Base-by-base conservation (phyloP, 2,888 invertebrate genomes). In the Drosophila mimica region DNA sequence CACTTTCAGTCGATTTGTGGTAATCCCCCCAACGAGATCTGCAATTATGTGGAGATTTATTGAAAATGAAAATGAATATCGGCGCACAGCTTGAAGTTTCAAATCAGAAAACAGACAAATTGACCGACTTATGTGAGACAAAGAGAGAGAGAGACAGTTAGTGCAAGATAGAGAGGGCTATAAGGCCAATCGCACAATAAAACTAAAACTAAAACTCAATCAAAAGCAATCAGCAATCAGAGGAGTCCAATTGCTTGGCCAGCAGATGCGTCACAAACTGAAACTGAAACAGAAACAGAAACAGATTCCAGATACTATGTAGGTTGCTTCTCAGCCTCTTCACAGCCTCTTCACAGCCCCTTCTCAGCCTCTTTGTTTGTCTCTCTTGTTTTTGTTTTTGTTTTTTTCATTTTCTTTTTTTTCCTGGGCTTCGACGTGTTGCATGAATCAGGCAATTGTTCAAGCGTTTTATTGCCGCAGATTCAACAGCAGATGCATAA, bases 401-500 rank as follows among this genome's bases (percentile, higher is more conserved):
- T 36, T 11, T 33, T 34, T 30, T 1, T 25, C 11, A 31, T 11
- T 33, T 15, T 33, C 49, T 49, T 40, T 15, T 48, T 51, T 48
- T 46, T 62, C 43, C 57, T 56, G 62, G 49, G 62, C 62, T 52
- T 61, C 62, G 52, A 30, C 36, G 34, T 60, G 56, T 73, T 60
- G 76, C 81, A 84, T 89, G 88, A 89, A 83, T 87, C 88, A 89
- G 82, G 81, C 79, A 82, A 83, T 83, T 83, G 83, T 85, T 76
- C 58, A 46, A 63, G 48, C 70, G 65, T 64, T 46, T 78, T 74
- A 76, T 78, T 70, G 74, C 74, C 52, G 58, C 54, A 38, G 31
- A n/a, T 40, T 20, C 31, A n/a, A 48, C 38, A 71, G 30, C 34
- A 67, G 70, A 79, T 70, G 70, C 65, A 59, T 25, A 66, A 76